A percentile compares a stretch with the other conserved stretches of the same genome.
Evolutionary conservation across 2,113 vertebrate genomes (phyloP).

Genomic region (Gobio gobio): DNA sequence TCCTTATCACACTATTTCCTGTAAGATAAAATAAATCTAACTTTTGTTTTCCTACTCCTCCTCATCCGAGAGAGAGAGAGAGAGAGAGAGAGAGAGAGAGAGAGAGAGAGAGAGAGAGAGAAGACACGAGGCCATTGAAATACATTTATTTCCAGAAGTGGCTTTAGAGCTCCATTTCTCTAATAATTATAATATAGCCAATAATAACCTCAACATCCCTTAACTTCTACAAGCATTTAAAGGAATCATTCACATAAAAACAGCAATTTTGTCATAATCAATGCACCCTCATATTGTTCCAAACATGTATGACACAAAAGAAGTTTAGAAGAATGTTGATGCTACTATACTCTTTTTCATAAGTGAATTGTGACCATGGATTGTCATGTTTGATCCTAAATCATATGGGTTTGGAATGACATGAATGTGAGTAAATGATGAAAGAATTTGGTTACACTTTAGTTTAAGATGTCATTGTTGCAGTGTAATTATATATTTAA

Average conservation of each 20-base stretch:
- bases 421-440: too few species aligned
- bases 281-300: neutral
- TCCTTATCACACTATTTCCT: slow-evolving; percentile 1
- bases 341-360: neutral
- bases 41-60: neutral
- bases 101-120: neutral
- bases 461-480: too few species aligned
- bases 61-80: neutral
- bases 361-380: neutral
- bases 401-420: neutral
- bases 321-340: neutral
- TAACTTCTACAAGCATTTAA: neutral
- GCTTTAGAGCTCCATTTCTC: neutral
- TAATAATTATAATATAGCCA: neutral
- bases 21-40: neutral
- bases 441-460: too few species aligned
- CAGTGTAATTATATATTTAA: too few species aligned
- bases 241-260: neutral
- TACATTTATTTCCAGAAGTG: neutral
- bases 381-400: neutral
- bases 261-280: neutral
- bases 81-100: neutral
- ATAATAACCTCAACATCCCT: neutral
- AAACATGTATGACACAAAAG: neutral
- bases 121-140: neutral